phyloP scores from a whole-genome alignment of 2,888 invertebrate genomes.

The Drosophila greeni region DNA sequence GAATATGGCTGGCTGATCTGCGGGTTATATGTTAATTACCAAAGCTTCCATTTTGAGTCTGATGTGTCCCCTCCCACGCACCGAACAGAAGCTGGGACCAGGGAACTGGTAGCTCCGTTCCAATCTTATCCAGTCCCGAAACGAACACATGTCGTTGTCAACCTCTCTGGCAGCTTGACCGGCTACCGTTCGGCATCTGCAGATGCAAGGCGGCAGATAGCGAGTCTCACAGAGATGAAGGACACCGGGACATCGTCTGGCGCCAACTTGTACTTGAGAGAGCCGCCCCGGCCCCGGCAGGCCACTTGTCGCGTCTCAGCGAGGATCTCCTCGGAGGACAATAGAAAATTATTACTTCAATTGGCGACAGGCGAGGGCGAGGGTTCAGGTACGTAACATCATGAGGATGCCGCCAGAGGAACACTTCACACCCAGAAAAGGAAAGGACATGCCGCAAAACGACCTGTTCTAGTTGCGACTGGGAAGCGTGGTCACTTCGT shows the following conservation, averaged over 20 bases:
- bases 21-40: slow-evolving; percentile 61
- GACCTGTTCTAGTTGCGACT: slow-evolving; percentile 3
- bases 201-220: slow-evolving; percentile 55
- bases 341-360: slow-evolving; percentile 70
- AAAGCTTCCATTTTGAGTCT: not conserved
- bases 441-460: slow-evolving; percentile 3
- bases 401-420: slow-evolving; percentile 55
- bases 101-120: slow-evolving; percentile 5
- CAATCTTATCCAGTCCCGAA: slow-evolving; percentile 55
- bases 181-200: slow-evolving; percentile 51
- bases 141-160: slow-evolving; percentile 58
- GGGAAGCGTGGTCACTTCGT: slow-evolving; percentile 37
- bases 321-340: slow-evolving; percentile 55
- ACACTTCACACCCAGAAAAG: slow-evolving; percentile 61
- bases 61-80: slow-evolving; percentile 1
- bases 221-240: slow-evolving; percentile 39
- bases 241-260: slow-evolving; percentile 38
- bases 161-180: slow-evolving; percentile 31
- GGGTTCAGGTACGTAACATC: slow-evolving; percentile 31
- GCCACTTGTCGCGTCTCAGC: slow-evolving; percentile 65
- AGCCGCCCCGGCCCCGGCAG: slow-evolving; percentile 1
- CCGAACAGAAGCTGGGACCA: slow-evolving; percentile 4
- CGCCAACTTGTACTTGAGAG: slow-evolving; percentile 54
- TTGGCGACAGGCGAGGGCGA: slow-evolving; percentile 59
- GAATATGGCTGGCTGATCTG: slow-evolving; percentile 21